These are phyloP conservation scores for Sander lucioperca DNA, from an alignment of 2,113 vertebrate species.

Conservation along the genomic window DNA sequence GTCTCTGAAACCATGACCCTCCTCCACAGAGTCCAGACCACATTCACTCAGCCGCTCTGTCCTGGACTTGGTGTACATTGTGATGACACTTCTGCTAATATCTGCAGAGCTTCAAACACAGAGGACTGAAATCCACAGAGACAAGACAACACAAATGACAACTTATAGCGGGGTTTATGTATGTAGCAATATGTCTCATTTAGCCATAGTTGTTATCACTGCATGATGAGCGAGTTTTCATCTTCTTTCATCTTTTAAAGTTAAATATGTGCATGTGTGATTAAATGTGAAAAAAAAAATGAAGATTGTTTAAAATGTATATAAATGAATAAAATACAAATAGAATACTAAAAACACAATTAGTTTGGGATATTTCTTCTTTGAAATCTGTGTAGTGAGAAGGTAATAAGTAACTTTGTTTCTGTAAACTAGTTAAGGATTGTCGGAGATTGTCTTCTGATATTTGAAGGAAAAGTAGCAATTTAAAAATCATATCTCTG, in stretches of 20 bases:
- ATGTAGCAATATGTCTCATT: neutral
- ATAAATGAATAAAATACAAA: neutral
- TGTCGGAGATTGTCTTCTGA: neutral
- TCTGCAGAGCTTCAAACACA: neutral
- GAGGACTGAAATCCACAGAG: neutral
- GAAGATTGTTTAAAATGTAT: neutral
- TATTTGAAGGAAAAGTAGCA: neutral
- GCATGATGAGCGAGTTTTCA: neutral
- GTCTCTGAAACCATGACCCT: neutral
- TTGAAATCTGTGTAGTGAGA: neutral
- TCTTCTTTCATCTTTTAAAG: neutral
- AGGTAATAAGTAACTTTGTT: neutral
- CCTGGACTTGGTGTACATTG: neutral
- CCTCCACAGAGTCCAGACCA: constrained; percentile 35
- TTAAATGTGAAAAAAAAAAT: neutral
- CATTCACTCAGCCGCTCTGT: constrained; percentile 17
- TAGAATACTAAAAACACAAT: too few relatives aligned
- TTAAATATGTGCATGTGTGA: neutral
- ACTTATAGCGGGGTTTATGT: too few relatives aligned
- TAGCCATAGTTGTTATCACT: too few relatives aligned
- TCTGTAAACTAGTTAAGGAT: neutral
- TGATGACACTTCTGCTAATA: accelerated
- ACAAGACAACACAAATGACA: too few relatives aligned
- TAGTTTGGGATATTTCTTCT: neutral
- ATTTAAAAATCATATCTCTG: neutral